Base-by-base conservation (phyloP, 1,140 invertebrate species). In the Oncopodura yosiiana region DNA sequence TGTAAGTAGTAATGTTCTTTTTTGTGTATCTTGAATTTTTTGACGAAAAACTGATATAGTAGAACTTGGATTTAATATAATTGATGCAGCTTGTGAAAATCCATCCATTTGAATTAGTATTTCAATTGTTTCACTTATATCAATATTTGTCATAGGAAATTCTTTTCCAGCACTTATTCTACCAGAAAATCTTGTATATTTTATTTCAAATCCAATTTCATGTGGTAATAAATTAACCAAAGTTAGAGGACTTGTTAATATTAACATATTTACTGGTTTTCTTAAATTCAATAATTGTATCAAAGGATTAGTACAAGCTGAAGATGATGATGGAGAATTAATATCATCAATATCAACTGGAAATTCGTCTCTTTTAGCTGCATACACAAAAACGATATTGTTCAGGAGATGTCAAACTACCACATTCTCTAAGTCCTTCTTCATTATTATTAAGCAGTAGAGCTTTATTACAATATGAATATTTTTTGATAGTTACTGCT, bases 191-290 rank as follows among this genome's bases (percentile, higher is more conserved):
- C 23, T 6, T 0, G 14, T 27, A 42, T 49, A 43, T 29, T 58
- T 62, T 11, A 75, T 65, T 58, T 67, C 60, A 62, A 60, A 90
- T 71, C 60, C 87, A 70, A 78, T 86, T 87, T 67, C 79, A 54
- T 73, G 70, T 0, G 80, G 80, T 21, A 81, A 68, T 4, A 80
- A 70, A 68, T 80, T 81, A n/a, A 71, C 65, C 5, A 97, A 65
- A 16, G 82, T 83, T 0, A 97, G 72, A 1, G 87, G 87, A 24
- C 91, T 84, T 52, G 89, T 69, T 21, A 98, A 70, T 5, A 79
- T 81, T 46, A 97, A 82, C 6, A 81, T 81, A 69, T 97, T 93
- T 0, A 84, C 91, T 19, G 90, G 87, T 46, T 87, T 76, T 2
- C 38, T 43, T 26, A 49, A 34, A 12, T 53, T 54, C 41, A 58